Evolutionary conservation across 2,888 invertebrate genomes (phyloP).

Genomic region (Gastracanthus pulcherrimus): DNA sequence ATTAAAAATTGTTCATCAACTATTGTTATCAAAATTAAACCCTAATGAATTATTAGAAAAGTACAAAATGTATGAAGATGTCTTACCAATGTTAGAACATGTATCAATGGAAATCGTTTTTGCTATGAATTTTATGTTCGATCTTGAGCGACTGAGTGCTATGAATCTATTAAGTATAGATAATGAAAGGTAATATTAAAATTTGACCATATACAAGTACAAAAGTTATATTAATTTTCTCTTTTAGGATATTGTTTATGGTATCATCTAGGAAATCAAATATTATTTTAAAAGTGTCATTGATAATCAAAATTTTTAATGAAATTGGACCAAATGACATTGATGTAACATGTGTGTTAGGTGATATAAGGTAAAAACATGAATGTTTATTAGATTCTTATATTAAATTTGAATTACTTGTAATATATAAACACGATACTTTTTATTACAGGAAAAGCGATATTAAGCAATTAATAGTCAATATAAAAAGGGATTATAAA

Average conservation of each 20-base stretch:
- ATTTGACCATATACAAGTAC: background rate
- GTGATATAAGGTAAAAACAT: conserved; percentile 65
- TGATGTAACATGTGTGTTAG: conserved; percentile 65
- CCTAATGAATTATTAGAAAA: conserved; percentile 47
- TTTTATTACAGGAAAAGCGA: conserved; percentile 64
- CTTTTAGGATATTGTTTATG: conserved; percentile 62
- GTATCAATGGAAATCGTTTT: conserved; percentile 66
- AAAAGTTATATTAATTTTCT: background rate
- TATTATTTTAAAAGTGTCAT: conserved; percentile 66
- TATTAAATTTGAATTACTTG: no score
- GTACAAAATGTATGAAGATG: conserved; percentile 63
- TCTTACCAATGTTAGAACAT: conserved; percentile 65
- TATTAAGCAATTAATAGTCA: conserved; percentile 67
- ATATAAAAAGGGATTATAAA: conserved; percentile 67
- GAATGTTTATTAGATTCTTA: no score
- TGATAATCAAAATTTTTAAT: conserved; percentile 66
- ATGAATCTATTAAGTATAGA: conserved; percentile 64
- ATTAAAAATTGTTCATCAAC: conserved; percentile 65
- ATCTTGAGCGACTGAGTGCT: conserved; percentile 63
- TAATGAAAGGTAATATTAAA: conserved; percentile 63
- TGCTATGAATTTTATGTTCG: conserved; percentile 69
- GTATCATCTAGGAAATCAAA: conserved; percentile 63
- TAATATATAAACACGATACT: background rate
- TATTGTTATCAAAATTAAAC: conserved; percentile 65
- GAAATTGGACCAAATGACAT: conserved; percentile 66